Conservation (phyloP, 2,113 vertebrate genomes). For the Dromiciops gliroides region DNA sequence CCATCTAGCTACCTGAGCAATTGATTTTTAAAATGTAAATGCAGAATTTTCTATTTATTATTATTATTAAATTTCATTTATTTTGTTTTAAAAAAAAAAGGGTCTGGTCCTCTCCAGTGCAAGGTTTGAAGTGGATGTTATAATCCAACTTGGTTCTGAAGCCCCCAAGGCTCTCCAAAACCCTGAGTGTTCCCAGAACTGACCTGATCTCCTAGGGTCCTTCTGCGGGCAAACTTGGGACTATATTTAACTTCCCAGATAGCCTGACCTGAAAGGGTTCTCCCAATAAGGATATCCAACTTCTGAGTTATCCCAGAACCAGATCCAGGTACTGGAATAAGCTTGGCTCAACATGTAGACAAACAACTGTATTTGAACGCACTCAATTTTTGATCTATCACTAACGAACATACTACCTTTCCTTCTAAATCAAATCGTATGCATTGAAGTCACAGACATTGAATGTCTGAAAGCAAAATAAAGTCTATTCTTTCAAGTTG, state of each 20-base stretch:
- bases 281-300: background rate
- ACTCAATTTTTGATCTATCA: background rate
- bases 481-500: constrained; percentile 29
- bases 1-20: too few relatives aligned
- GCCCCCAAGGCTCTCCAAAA: background rate
- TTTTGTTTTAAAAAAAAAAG: too few relatives aligned
- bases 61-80: too few relatives aligned
- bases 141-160: background rate
- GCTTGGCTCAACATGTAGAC: background rate
- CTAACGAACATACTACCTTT: accelerated
- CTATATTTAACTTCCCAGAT: background rate
- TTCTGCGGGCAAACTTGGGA: background rate
- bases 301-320: background rate
- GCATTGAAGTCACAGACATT: constrained; percentile 19
- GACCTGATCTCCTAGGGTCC: background rate
- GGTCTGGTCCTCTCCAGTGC: background rate
- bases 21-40: too few relatives aligned
- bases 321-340: background rate
- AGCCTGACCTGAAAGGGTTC: background rate
- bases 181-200: background rate
- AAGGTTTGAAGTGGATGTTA: background rate
- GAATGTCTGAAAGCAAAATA: constrained; percentile 21
- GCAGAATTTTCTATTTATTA: too few relatives aligned
- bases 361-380: background rate
- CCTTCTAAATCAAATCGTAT: background rate